Evolutionary conservation across 2,888 invertebrate genomes (phyloP).

Genomic region (Drosophila sordidapex): DNA sequence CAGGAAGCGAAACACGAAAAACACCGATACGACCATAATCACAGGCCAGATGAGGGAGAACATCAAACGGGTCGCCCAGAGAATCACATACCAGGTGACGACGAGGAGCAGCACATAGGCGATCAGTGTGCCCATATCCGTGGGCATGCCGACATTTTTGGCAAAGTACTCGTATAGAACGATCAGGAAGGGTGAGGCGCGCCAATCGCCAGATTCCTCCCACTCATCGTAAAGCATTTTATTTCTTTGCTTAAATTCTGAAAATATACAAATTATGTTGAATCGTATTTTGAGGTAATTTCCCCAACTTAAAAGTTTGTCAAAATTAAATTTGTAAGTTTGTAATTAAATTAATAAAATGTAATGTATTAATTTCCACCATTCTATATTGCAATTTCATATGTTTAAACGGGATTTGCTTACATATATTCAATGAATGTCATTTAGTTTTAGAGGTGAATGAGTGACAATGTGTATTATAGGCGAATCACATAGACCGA

Average conservation of each 20-base stretch:
- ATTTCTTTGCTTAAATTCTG: neutral
- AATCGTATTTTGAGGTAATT: neutral
- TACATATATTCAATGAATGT: neutral
- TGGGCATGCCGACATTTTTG: constrained; percentile 63
- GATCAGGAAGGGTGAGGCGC: constrained; percentile 25
- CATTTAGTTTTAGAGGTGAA: neutral
- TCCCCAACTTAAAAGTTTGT: no score
- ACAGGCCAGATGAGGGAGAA: constrained; percentile 75
- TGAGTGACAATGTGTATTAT: neutral
- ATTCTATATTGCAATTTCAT: neutral
- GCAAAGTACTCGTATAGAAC: constrained; percentile 68
- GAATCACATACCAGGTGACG: constrained; percentile 70
- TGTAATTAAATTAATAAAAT: neutral
- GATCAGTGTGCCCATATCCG: constrained; percentile 60
- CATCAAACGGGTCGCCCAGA: constrained; percentile 63
- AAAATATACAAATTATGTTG: constrained; percentile 1
- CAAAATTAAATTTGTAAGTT: no score
- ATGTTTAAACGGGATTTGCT: neutral
- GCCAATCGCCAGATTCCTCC: constrained; percentile 34
- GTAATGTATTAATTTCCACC: neutral
- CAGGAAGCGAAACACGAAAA: constrained; percentile 47
- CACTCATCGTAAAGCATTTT: constrained; percentile 24
- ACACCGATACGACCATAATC: constrained; percentile 56
- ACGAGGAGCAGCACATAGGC: constrained; percentile 70
- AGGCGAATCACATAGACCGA: neutral